Evolutionary conservation across 2,888 invertebrate genomes (phyloP), one percentile per base, ranked within the genome.

Genomic region (Gandaritis pyraliata): DNA sequence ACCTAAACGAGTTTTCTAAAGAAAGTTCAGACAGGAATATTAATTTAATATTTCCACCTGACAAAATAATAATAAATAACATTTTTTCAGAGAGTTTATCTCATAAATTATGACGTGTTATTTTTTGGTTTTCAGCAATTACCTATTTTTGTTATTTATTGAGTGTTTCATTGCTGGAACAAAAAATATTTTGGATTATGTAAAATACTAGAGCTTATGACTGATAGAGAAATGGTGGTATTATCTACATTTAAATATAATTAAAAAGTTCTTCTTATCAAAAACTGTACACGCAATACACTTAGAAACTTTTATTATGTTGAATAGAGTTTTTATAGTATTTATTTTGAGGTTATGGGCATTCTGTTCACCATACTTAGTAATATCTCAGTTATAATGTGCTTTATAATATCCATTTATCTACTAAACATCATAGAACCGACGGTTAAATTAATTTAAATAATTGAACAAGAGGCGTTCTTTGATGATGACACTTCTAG

Each of bases 401-500:
- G 13, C 53, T 18, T 13, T 53, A 33, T 46, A 36, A 12, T 18
- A 47, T 13, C 2, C 13, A 46, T 45, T 12, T 49, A 45, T 49
- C 48, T 12, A 36, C 45, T 10, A 38, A 15, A 33, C 46, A 2
- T 23, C 51, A 38, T 38, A 39, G 49, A 51, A 23, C 29, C 12
- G 12, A 15, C 41, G 43, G 33, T 49, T 16, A 36, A 36, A 58
- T 58, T 58, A 51, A 58, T 51, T 51, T 38, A 51, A 51, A 58
- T 47, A 56, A 61, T 60, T 49, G 39, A 55, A 55, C 41, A 47
- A 51, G 13, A 49, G 10, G 16, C n/a, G 33, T 45, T 48, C 61
- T 61, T 61, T 52, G 61, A 66, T 46, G 33, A 30, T 36, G 54
- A 33, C 33, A 36, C 39, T 43, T 30, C 23, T 15, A 59, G 61